Evolutionary conservation across 1,140 invertebrate genomes (phyloP).

Genomic region (Heterodera schachtii): DNA sequence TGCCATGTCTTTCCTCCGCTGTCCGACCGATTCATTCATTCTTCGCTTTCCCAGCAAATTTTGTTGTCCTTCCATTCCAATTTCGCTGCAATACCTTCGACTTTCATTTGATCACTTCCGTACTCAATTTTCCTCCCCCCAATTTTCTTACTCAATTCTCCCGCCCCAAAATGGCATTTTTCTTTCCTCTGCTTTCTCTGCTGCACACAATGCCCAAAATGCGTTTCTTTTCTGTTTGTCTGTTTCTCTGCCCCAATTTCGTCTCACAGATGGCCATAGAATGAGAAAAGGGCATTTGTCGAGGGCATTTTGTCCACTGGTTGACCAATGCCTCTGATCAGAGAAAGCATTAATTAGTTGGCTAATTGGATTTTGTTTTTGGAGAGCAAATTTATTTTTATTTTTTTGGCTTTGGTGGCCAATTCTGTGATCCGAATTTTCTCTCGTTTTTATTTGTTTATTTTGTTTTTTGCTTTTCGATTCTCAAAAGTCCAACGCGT

Average conservation of each 20-base stretch:
- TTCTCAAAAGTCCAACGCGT: background rate
- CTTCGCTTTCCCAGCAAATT: background rate
- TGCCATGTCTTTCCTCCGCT: slow-evolving; percentile 2
- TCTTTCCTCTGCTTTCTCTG: no score
- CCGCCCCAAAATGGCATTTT: no score
- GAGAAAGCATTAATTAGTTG: no score
- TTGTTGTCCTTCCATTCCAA: slow-evolving; percentile 1
- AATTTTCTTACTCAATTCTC: background rate
- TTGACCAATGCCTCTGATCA: no score
- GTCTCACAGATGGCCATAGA: background rate
- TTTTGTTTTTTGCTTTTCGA: background rate
- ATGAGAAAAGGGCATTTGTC: no score
- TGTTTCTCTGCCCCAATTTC: background rate
- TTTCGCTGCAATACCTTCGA: background rate
- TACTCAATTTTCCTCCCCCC: background rate
- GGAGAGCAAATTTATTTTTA: no score
- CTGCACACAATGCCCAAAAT: no score
- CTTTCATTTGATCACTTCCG: background rate
- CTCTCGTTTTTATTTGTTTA: background rate
- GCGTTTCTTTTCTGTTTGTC: background rate
- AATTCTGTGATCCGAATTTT: background rate
- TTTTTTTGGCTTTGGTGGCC: no score
- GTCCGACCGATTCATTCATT: background rate
- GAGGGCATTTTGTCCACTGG: no score
- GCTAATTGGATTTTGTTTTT: no score